These are phyloP conservation scores for Penaeus vannamei DNA, from an alignment of 1,140 invertebrate species.

Conservation along the genomic window DNA sequence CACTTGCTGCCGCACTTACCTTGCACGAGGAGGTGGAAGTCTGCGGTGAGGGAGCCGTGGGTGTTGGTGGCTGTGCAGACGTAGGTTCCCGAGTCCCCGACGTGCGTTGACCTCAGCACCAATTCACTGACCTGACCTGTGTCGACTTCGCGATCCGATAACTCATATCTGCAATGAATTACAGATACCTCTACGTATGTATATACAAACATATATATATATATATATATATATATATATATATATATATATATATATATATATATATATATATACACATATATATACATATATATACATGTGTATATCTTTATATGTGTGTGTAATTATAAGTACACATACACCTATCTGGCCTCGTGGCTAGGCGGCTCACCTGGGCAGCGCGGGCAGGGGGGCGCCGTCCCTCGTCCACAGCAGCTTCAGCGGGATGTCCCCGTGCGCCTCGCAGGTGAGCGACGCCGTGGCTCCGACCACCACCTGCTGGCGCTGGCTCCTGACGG, in stretches of 20 bases:
- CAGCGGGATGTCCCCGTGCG: constrained; percentile 82
- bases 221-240: not conserved
- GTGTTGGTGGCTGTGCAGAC: constrained; percentile 73
- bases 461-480: constrained; percentile 60
- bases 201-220: not conserved
- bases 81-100: constrained; percentile 73
- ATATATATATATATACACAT: too few species aligned
- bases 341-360: too few species aligned
- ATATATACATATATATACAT: too few species aligned
- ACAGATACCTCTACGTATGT: not conserved
- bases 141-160: constrained; percentile 56
- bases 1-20: constrained; percentile 69
- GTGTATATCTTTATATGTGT: too few species aligned
- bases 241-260: too few species aligned
- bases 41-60: constrained; percentile 73
- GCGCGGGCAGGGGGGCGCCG: constrained; percentile 75
- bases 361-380: constrained; percentile 13
- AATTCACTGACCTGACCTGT: constrained; percentile 70
- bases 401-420: constrained; percentile 85
- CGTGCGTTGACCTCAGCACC: constrained; percentile 70
- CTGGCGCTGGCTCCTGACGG: constrained; percentile 48
- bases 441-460: constrained; percentile 56
- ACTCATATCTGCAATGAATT: constrained; percentile 62
- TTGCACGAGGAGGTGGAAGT: constrained; percentile 72
- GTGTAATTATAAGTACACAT: too few species aligned